phyloP scores from a whole-genome alignment of 2,888 invertebrate genomes.

The Hydrotaea diabolus region DNA sequence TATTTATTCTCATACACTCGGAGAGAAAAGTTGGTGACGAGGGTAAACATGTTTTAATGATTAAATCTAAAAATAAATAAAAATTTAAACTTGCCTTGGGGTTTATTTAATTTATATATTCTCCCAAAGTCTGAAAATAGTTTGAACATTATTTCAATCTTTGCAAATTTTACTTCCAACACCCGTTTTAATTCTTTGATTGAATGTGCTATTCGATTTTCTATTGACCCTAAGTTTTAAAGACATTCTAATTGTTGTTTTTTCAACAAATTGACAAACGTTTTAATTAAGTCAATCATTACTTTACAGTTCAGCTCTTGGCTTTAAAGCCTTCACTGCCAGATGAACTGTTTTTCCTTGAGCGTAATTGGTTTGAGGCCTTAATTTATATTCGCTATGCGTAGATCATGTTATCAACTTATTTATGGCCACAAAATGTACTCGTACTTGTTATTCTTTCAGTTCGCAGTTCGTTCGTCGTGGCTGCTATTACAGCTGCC shows the following conservation, averaged over 20 bases:
- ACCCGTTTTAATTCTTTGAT: too few species aligned
- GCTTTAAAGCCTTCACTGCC: not conserved
- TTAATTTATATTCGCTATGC: slow-evolving; percentile 69
- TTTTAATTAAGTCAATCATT: not conserved
- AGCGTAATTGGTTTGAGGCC: slow-evolving; percentile 41
- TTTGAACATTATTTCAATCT: too few species aligned
- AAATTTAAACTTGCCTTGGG: too few species aligned
- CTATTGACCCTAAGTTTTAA: too few species aligned
- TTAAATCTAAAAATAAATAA: too few species aligned
- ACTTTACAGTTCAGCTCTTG: not conserved
- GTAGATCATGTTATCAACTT: slow-evolving; percentile 71
- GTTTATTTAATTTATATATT: too few species aligned
- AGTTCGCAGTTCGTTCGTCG: not conserved
- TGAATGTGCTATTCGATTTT: too few species aligned
- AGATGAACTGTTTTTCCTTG: not conserved
- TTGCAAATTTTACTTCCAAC: too few species aligned
- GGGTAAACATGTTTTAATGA: too few species aligned
- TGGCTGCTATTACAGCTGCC: not conserved
- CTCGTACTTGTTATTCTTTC: slow-evolving; percentile 43
- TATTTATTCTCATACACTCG: not conserved
- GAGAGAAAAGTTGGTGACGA: not conserved
- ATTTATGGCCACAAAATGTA: slow-evolving; percentile 68
- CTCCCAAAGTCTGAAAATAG: too few species aligned
- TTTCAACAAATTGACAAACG: too few species aligned
- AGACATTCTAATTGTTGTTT: too few species aligned